phyloP scores from a whole-genome alignment of 2,797 vertebrate species.

The Halcyon badia region DNA sequence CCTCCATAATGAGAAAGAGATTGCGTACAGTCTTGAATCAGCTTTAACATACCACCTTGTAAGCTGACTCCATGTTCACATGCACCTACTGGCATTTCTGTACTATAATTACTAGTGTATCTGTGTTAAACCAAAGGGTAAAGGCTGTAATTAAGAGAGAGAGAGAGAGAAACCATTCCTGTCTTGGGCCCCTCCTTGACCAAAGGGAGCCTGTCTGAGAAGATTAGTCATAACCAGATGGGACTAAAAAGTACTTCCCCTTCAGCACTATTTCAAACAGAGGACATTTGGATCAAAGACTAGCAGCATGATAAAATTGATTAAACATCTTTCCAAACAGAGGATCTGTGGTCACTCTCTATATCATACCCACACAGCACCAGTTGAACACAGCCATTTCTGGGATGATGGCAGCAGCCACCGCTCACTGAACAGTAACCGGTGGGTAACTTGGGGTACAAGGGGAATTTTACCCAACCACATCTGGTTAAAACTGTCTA shows the following conservation, averaged over 20 bases:
- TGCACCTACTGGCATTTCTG: neutral
- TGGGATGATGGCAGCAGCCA: neutral
- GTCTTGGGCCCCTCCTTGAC: neutral
- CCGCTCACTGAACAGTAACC: fast-evolving
- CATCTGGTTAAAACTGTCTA: neutral
- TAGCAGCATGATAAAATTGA: neutral
- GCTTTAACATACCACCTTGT: slow-evolving; percentile 12
- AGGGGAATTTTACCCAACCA: neutral
- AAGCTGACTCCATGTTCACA: neutral
- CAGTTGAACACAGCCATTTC: neutral
- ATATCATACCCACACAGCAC: fast-evolving
- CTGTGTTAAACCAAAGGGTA: slow-evolving; percentile 11
- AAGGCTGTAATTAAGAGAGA: neutral
- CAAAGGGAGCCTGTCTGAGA: neutral
- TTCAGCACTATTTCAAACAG: neutral
- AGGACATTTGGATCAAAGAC: neutral
- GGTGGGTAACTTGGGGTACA: no score
- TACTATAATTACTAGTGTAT: neutral
- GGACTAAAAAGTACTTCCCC: neutral
- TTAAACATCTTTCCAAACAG: neutral
- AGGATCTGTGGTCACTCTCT: neutral
- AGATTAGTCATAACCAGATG: slow-evolving; percentile 4
- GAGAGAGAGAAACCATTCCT: neutral
- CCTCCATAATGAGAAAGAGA: slow-evolving; percentile 51
- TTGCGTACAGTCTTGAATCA: slow-evolving; percentile 13